Base-by-base conservation (phyloP, 64 coral and sea anemone genomes). In the Pocillopora verrucosa region DNA sequence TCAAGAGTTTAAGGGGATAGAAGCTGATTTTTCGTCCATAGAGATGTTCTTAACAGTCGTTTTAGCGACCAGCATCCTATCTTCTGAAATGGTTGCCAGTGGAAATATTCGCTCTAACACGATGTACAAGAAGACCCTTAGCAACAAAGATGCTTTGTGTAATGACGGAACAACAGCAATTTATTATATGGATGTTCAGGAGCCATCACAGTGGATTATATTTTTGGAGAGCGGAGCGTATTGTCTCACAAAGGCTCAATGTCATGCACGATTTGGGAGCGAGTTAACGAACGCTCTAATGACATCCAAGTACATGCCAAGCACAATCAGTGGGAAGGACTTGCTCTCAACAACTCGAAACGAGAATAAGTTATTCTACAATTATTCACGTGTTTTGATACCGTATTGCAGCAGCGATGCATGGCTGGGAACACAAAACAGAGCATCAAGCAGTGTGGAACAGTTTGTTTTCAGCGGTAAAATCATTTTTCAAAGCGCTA, bases 401-500 rank as follows among this genome's bases (percentile, higher is more conserved):
- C 82, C 82, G 19, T 85, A 85, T 2, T 85, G 82, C 13, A 85
- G 82, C 34, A 85, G 82, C 14, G 82, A 85, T 15, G 67, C 82
- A 12, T 85, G 62, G 62, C 16, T 85, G 20, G 82, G 82, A 2
- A 57, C 82, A 0, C 64, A 85, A 72, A 85, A 63, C 2, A 72
- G 16, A 85, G n/a, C 65, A 26, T 72, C 19, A 11, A 26, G 4
- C 22, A 14, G 10, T 45, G 4, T 1, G 10, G 22, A 72, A 4
- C 9, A 73, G 20, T 85, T 85, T 58, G 36, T 85, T 26, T 85
- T 85, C 65, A 72, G 82, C 35, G 82, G 82, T 10, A 85, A 85
- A 85, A 85, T 85, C 41, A 72, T 85, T 72, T 85, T 85, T 72
- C 82, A 85, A 58, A 85, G 82, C 64, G 82, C 72, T 4, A 85